Evolutionary conservation across 2,113 vertebrate species (phyloP).

Genomic region (Ornithorhynchus anatinus): DNA sequence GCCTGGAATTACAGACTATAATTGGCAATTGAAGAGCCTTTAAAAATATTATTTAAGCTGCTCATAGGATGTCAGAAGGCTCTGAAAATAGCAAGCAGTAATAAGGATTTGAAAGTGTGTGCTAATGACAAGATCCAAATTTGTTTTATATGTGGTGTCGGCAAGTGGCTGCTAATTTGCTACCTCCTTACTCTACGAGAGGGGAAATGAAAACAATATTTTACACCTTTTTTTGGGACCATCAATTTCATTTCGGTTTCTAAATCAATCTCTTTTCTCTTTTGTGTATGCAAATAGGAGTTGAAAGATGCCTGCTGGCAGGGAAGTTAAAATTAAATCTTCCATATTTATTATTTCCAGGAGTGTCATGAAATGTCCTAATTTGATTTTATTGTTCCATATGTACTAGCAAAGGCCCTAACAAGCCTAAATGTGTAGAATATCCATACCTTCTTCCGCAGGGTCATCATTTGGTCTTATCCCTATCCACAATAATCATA

Average conservation of each 20-base stretch:
- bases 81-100: too few relatives aligned
- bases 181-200: slow-evolving; percentile 2
- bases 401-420: slow-evolving; percentile 28
- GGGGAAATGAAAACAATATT: slow-evolving; percentile 19
- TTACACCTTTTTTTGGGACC: slow-evolving; percentile 1
- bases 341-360: slow-evolving; percentile 26
- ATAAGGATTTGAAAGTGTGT: too few relatives aligned
- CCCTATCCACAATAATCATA: too few relatives aligned
- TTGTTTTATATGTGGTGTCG: background rate
- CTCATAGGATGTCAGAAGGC: too few relatives aligned
- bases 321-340: slow-evolving; percentile 49
- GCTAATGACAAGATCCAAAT: background rate
- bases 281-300: slow-evolving; percentile 24
- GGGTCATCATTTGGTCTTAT: too few relatives aligned
- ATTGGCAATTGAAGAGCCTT: too few relatives aligned
- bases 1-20: too few relatives aligned
- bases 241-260: slow-evolving; percentile 23
- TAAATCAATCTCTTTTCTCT: slow-evolving; percentile 33
- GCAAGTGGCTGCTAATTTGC: slow-evolving; percentile 7
- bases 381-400: slow-evolving; percentile 32
- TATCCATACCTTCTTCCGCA: too few relatives aligned
- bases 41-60: too few relatives aligned
- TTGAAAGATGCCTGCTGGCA: slow-evolving; percentile 29
- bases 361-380: slow-evolving; percentile 8
- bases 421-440: background rate